phyloP scores from a whole-genome alignment of 1,140 invertebrate genomes.

The Frieseomelitta varia region DNA sequence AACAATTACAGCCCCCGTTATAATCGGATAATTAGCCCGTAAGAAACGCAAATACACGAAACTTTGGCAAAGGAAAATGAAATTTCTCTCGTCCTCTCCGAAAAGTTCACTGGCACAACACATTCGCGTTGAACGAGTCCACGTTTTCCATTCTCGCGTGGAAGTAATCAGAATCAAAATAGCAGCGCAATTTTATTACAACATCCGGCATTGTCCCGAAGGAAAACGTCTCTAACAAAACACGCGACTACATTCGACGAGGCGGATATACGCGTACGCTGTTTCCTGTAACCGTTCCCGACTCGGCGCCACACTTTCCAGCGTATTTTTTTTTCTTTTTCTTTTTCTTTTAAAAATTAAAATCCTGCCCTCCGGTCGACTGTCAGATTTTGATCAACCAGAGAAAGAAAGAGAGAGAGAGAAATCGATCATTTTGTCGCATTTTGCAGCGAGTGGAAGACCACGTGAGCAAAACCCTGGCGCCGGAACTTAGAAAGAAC shows the following conservation, averaged over 20 bases:
- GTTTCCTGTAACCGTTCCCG: too few relatives aligned
- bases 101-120: too few relatives aligned
- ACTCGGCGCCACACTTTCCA: background rate
- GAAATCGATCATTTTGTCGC: background rate
- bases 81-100: too few relatives aligned
- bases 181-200: too few relatives aligned
- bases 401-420: background rate
- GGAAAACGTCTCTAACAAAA: background rate
- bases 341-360: slow-evolving; percentile 18
- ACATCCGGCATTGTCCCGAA: background rate
- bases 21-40: too few relatives aligned
- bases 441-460: background rate
- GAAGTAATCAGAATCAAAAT: too few relatives aligned
- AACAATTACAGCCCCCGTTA: too few relatives aligned
- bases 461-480: background rate
- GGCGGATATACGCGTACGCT: background rate
- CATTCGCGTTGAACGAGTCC: too few relatives aligned
- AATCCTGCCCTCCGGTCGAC: background rate
- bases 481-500: slow-evolving; percentile 15
- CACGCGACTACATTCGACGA: background rate
- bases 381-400: background rate
- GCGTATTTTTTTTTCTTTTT: background rate
- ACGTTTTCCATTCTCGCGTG: too few relatives aligned
- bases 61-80: too few relatives aligned
- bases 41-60: too few relatives aligned